Conservation (phyloP, 2,113 vertebrate species). For the Hippocampus mohnikei region DNA sequence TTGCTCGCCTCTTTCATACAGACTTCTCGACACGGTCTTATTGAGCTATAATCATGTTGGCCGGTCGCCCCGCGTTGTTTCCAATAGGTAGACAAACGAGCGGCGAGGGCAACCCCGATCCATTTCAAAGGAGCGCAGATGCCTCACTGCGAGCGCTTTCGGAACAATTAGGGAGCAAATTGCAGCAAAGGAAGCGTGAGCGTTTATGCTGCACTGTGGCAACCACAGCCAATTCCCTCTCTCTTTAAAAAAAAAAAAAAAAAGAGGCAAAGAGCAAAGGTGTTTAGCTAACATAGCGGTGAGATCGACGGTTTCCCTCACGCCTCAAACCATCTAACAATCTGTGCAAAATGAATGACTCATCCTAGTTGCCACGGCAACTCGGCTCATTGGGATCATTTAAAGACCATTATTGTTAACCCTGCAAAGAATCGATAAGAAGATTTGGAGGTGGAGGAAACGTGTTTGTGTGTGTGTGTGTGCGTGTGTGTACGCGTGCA, state of each 20-base stretch:
- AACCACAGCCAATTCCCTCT: not conserved
- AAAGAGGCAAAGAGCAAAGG: constrained; percentile 25
- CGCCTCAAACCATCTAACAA: constrained; percentile 49
- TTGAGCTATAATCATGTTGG: constrained; percentile 28
- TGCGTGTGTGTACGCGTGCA: not conserved
- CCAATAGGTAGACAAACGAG: constrained; percentile 27
- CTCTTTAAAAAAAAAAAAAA: constrained; percentile 2
- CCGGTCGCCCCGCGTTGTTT: constrained; percentile 10
- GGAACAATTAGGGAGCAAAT: constrained; percentile 43
- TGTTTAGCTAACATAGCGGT: constrained; percentile 42
- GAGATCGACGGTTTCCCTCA: constrained; percentile 33
- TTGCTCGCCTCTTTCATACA: constrained; percentile 24
- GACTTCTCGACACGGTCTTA: constrained; percentile 30
- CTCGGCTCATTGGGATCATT: constrained; percentile 62
- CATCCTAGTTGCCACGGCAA: constrained; percentile 63
- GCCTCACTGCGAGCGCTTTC: constrained; percentile 31
- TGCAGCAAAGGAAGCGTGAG: constrained; percentile 25
- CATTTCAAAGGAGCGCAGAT: constrained; percentile 26
- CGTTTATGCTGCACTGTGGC: not conserved
- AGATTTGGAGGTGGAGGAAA: constrained; percentile 28
- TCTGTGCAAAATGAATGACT: constrained; percentile 63
- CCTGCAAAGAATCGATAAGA: constrained; percentile 58
- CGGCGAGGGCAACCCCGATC: constrained; percentile 36
- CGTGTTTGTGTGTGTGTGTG: constrained; percentile 6
- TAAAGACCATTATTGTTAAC: constrained; percentile 56